Percentiles rank a stretch among this genome's conserved stretches.
These are phyloP conservation scores for Prunella fulvescens DNA, from an alignment of 2,113 vertebrate species.

Conservation along the genomic window DNA sequence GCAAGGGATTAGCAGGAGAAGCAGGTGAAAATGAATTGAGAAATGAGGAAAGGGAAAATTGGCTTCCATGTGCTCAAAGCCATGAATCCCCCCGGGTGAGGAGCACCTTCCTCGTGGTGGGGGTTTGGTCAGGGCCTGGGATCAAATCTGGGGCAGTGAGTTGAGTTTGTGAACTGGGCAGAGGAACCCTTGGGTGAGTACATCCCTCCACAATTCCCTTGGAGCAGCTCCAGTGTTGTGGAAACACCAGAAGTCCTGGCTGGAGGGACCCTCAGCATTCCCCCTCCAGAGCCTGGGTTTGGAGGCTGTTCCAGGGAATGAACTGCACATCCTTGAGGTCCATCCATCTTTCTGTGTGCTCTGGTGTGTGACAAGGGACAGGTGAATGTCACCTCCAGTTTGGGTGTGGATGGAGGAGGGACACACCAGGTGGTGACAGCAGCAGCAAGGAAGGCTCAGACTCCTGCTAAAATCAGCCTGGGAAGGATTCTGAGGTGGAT, in stretches of 20 bases:
- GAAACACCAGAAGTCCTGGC: rapidly evolving
- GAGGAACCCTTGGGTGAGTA: not conserved
- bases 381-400: not conserved
- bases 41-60: not conserved
- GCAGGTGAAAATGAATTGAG: not conserved
- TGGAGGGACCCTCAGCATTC: not conserved
- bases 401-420: not conserved
- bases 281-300: not conserved
- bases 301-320: not conserved
- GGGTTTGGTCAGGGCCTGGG: not conserved
- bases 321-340: not conserved
- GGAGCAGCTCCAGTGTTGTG: rapidly evolving
- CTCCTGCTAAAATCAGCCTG: not conserved
- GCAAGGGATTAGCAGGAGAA: not conserved
- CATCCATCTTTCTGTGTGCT: rapidly evolving
- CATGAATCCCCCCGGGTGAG: not conserved
- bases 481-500: not conserved
- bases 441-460: not conserved
- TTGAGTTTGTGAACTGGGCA: not conserved
- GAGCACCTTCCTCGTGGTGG: rapidly evolving
- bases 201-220: not conserved
- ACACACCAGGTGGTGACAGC: rapidly evolving
- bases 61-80: not conserved
- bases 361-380: not conserved
- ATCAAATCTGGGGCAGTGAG: rapidly evolving